These are phyloP conservation scores for Microtus californicus DNA, from an alignment of 2,797 vertebrate species.

Conservation along the genomic window DNA sequence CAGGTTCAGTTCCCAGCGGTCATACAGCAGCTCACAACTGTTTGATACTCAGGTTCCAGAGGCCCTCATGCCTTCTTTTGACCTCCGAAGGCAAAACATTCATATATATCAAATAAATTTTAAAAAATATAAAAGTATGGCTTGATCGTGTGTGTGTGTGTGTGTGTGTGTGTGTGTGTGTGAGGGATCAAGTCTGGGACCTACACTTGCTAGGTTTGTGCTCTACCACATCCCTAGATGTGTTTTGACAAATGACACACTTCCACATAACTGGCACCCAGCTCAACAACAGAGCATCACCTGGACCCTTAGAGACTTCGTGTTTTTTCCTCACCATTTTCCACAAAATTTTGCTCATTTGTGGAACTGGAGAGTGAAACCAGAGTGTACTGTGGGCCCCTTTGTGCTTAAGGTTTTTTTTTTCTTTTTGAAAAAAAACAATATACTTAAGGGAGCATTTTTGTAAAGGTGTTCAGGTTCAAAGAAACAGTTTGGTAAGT, in stretches of 20 bases:
- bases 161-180: too few species aligned
- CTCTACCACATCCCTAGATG: neutral
- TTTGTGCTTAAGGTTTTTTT: neutral
- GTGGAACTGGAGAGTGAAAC: neutral
- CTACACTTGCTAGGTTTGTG: neutral
- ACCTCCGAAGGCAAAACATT: neutral
- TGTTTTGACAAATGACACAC: neutral
- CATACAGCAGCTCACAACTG: neutral
- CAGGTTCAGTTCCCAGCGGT: neutral
- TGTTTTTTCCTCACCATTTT: neutral
- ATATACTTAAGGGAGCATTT: neutral
- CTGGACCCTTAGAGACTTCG: neutral
- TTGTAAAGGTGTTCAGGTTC: neutral
- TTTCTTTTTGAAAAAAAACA: neutral
- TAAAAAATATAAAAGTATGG: neutral
- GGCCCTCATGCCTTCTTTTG: neutral
- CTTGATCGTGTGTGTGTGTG: neutral
- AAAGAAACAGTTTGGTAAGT: constrained; percentile 9
- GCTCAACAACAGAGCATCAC: neutral
- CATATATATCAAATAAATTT: neutral
- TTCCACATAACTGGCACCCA: neutral
- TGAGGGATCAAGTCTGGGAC: neutral
- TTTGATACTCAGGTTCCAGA: neutral
- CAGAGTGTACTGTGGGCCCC: neutral
- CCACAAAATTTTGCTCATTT: neutral